A percentile compares a stretch with the other conserved stretches of the same genome.
Conservation (phyloP, 2,888 invertebrate genomes). For the Patella depressa region DNA sequence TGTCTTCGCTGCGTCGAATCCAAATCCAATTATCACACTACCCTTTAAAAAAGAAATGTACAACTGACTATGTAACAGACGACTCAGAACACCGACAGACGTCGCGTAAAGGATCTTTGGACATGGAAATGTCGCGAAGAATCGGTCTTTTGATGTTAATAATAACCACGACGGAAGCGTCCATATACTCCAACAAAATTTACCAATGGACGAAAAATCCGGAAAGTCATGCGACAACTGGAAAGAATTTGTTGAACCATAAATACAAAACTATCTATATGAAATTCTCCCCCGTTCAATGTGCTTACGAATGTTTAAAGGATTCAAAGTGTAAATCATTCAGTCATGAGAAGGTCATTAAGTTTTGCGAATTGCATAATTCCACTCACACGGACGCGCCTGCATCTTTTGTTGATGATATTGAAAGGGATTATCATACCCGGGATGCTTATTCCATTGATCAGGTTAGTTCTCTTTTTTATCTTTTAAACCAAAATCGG, state of each 20-base stretch:
- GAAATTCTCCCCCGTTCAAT: slow-evolving; percentile 51
- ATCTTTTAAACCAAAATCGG: too few species aligned
- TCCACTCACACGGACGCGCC: slow-evolving; percentile 49
- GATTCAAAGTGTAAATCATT: slow-evolving; percentile 53
- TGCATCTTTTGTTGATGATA: slow-evolving; percentile 31
- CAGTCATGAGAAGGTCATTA: slow-evolving; percentile 47
- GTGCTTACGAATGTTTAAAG: slow-evolving; percentile 60
- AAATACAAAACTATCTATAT: slow-evolving; percentile 43
- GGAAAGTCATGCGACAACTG: slow-evolving; percentile 26
- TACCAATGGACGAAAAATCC: slow-evolving; percentile 32
- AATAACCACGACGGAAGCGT: background rate
- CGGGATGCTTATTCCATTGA: slow-evolving; percentile 55
- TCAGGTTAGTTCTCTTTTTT: slow-evolving; percentile 43
- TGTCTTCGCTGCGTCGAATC: too few species aligned
- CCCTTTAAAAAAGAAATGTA: too few species aligned
- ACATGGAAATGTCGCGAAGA: too few species aligned
- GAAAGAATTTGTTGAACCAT: slow-evolving; percentile 44
- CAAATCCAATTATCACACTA: too few species aligned
- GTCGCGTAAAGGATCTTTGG: too few species aligned
- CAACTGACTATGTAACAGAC: too few species aligned
- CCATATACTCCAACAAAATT: slow-evolving; percentile 14
- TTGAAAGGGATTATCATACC: slow-evolving; percentile 47
- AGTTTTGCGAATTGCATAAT: slow-evolving; percentile 57
- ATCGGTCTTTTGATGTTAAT: too few species aligned
- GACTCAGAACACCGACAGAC: too few species aligned